Conservation (phyloP, 2,113 vertebrate species). For the Pollachius pollachius region DNA sequence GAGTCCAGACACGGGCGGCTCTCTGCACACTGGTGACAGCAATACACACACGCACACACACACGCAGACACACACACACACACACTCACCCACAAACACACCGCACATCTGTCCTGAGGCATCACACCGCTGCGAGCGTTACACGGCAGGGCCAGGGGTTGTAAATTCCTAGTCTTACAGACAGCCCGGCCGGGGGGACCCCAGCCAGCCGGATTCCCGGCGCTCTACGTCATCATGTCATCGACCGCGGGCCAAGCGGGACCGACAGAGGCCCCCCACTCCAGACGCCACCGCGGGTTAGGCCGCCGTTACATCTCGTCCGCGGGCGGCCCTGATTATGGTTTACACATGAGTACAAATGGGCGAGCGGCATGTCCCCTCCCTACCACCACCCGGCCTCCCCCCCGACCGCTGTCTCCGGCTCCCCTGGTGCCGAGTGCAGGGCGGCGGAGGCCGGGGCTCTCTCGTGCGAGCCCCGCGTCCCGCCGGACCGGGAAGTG, state of each 20-base stretch:
- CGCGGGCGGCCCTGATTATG: slow-evolving; percentile 57
- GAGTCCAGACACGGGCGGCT: slow-evolving; percentile 19
- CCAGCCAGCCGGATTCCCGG: slow-evolving; percentile 48
- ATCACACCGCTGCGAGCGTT: background rate
- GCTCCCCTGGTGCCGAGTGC: slow-evolving; percentile 37
- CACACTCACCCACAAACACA: background rate
- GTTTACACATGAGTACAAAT: slow-evolving; percentile 67
- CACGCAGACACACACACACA: no score
- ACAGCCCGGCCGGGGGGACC: slow-evolving; percentile 20
- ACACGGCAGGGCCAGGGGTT: background rate
- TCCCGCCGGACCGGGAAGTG: slow-evolving; percentile 54
- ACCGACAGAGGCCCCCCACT: slow-evolving; percentile 35
- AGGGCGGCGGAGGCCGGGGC: slow-evolving; percentile 44
- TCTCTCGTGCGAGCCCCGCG: slow-evolving; percentile 57
- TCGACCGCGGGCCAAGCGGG: slow-evolving; percentile 57
- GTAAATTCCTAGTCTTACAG: slow-evolving; percentile 26
- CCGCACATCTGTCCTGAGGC: slow-evolving; percentile 21
- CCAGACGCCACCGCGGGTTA: slow-evolving; percentile 60
- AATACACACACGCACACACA: no score
- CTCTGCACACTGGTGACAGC: slow-evolving; percentile 25
- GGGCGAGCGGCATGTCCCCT: slow-evolving; percentile 22
- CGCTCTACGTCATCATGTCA: slow-evolving; percentile 51
- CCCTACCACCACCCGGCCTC: no score
- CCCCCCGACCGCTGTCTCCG: no score
- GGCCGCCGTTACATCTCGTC: slow-evolving; percentile 62